phyloP scores from a whole-genome alignment of 2,113 vertebrate species.

The Prionailurus viverrinus region DNA sequence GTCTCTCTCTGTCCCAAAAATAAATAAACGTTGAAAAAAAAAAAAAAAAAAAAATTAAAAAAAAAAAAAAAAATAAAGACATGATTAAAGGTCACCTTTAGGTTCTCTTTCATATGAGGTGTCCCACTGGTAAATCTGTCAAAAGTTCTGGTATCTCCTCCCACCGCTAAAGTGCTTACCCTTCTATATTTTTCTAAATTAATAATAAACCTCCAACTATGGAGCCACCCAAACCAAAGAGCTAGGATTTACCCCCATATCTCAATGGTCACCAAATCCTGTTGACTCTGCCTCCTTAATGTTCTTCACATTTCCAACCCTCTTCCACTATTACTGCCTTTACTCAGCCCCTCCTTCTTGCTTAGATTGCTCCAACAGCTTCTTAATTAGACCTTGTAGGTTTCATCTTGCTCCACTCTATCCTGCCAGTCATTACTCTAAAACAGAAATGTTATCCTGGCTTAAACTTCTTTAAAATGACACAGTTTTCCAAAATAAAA shows the following conservation, averaged over 20 bases:
- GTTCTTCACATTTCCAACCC: background rate
- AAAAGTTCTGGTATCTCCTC: background rate
- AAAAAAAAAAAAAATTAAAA: too few relatives aligned
- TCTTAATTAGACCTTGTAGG: background rate
- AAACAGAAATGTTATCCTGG: conserved; percentile 1
- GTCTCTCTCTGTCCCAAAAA: too few relatives aligned
- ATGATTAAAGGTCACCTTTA: background rate
- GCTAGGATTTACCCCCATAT: background rate
- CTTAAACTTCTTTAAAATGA: conserved; percentile 38
- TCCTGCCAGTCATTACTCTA: background rate
- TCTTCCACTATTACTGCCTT: background rate
- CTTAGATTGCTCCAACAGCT: background rate
- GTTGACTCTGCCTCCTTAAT: background rate
- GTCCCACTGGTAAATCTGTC: background rate
- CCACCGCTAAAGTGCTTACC: background rate
- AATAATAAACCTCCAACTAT: background rate
- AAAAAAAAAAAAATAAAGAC: too few relatives aligned
- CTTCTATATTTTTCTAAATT: background rate
- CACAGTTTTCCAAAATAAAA: conserved; percentile 18
- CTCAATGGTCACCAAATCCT: background rate
- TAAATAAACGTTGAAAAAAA: too few relatives aligned
- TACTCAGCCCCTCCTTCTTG: background rate
- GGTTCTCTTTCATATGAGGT: background rate
- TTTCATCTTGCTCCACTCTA: background rate
- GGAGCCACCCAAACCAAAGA: background rate